Base-by-base conservation (phyloP, 2,888 invertebrate genomes). In the Aphelenchoides bicaudatus region DNA sequence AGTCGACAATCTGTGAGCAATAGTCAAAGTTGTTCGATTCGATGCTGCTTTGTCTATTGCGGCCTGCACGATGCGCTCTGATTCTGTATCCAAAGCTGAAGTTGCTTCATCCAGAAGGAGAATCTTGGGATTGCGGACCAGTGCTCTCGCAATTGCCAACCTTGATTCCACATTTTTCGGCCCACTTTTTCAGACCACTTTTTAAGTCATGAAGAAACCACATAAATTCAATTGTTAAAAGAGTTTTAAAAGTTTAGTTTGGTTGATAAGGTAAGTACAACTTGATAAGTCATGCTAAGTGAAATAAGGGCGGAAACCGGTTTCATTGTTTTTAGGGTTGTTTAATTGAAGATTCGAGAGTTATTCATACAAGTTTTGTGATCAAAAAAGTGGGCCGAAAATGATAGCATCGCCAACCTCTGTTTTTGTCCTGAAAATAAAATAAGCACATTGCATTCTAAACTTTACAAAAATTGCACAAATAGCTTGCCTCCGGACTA, bases 31-130 rank as follows among this genome's bases (percentile, higher is more conserved):
- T 0, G 82, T 82, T 46, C 82, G 71, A 2, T 81, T 73, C n/a
- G 67, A 38, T 10, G 54, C 52, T 0, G 81, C 82, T 38, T 81
- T 53, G 23, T 84, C 83, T 3, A 84, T 72, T 13, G 83, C 90
- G 16, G 56, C 52, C 49, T 68, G 68, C 13, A 68, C 68, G 4
- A 64, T 10, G 10, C 55, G 50, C 77, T 90, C 90, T 2, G 60
- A 65, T 39, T 67, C 67, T 13, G 80, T 69, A 61, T 80, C 80
- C 19, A 80, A 65, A 10, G 80, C 80, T 56, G 74, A 74, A 0
- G 80, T 80, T 3, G 80, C 80, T 62, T 80, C 80, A 61, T 80
- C 80, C 56, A 80, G 64, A 3, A 80, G 65, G 21, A 80, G 64
- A 39, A 80, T 71, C 13, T 63, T 65, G 1, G 80, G 80, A 39